Evolutionary conservation across 1,140 invertebrate genomes (phyloP).

Genomic region (Bombus impatiens): DNA sequence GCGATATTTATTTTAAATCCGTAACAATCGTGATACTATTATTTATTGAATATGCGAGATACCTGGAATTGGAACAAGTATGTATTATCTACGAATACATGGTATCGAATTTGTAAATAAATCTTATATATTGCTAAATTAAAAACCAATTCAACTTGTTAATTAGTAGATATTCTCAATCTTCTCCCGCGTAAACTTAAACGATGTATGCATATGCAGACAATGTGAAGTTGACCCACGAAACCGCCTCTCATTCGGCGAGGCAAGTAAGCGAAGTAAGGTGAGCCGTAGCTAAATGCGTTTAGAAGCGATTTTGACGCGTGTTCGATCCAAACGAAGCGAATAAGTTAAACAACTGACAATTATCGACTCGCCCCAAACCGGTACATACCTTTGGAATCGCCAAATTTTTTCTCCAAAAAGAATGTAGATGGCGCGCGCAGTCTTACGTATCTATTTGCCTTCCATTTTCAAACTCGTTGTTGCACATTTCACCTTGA

Average conservation of each 20-base stretch:
- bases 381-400: not conserved
- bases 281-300: no score
- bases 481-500: not conserved
- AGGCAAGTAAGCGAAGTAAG: no score
- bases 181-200: not conserved
- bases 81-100: conserved; percentile 50
- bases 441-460: no score
- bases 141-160: not conserved
- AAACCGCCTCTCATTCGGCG: no score
- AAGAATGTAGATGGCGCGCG: not conserved
- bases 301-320: no score
- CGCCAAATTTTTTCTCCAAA: not conserved
- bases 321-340: no score
- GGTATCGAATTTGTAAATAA: conserved; percentile 73
- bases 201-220: no score
- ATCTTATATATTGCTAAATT: conserved; percentile 64
- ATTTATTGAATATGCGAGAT: conserved; percentile 71
- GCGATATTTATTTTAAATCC: conserved; percentile 72
- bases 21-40: conserved; percentile 72
- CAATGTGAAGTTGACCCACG: no score
- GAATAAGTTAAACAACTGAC: no score
- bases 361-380: no score
- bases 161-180: not conserved
- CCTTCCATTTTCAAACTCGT: not conserved
- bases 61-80: conserved; percentile 40